phyloP scores from a whole-genome alignment of 2,797 vertebrate genomes.

The Threskiornis aethiopicus region DNA sequence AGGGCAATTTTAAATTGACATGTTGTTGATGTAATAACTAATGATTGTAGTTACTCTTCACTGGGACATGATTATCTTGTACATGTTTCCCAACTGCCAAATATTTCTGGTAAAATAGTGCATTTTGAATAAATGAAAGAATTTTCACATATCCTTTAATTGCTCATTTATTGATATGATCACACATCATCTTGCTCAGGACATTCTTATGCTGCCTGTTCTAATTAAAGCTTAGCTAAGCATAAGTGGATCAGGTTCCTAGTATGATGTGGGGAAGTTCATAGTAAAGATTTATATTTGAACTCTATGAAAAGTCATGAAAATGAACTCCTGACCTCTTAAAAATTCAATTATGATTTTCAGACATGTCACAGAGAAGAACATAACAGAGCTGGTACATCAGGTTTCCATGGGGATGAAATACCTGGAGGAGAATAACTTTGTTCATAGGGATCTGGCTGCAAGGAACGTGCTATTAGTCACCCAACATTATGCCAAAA shows the following conservation, averaged over 20 bases:
- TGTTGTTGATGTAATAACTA: background rate
- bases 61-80: background rate
- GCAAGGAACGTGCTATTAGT: constrained; percentile 95
- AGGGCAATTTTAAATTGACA: background rate
- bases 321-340: background rate
- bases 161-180: background rate
- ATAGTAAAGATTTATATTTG: background rate
- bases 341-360: constrained; percentile 29
- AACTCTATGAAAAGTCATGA: background rate
- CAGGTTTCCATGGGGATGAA: constrained; percentile 98
- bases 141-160: background rate
- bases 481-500: constrained; percentile 98
- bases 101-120: background rate
- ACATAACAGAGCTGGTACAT: constrained; percentile 94
- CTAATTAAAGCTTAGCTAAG: background rate
- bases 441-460: constrained; percentile 94
- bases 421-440: constrained; percentile 94
- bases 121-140: background rate
- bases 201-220: background rate
- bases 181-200: background rate
- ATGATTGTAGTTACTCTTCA: background rate
- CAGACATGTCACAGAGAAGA: constrained; percentile 86
- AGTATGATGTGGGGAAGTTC: background rate
- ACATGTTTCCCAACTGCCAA: background rate
- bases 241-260: background rate